Evolutionary conservation across 2,888 invertebrate species (phyloP).

Genomic region (Notodonta dromedarius): DNA sequence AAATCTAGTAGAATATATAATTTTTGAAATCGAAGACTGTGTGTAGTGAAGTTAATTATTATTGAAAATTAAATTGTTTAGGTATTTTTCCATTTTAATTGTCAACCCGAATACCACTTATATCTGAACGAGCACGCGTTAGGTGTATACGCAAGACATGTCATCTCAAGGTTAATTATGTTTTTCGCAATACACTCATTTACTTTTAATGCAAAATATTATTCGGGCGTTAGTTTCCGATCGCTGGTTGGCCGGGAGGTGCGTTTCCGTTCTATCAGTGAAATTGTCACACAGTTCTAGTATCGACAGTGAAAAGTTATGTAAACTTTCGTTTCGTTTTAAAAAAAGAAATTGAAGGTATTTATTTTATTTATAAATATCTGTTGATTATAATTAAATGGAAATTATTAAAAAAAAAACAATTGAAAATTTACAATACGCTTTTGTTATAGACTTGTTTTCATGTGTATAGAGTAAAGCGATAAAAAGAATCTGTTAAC

Average conservation of each 20-base stretch:
- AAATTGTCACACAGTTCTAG: no score
- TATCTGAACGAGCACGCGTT: neutral
- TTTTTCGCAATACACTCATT: conserved; percentile 55
- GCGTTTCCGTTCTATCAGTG: conserved; percentile 21
- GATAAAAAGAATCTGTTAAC: no score
- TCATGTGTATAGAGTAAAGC: neutral
- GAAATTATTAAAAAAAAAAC: no score
- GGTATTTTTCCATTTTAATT: no score
- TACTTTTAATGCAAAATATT: conserved; percentile 50
- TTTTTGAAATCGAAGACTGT: no score
- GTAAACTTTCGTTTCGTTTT: neutral
- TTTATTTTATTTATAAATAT: neutral
- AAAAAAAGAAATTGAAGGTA: neutral
- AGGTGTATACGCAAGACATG: conserved; percentile 24
- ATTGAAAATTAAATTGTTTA: no score
- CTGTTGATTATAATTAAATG: neutral
- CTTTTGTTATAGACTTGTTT: neutral
- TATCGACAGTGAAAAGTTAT: neutral
- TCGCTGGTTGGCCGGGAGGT: conserved; percentile 38
- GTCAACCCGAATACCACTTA: neutral
- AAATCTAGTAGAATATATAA: no score
- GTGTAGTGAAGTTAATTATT: no score
- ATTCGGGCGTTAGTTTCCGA: conserved; percentile 48
- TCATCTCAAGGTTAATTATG: conserved; percentile 48
- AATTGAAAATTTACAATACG: neutral